Evolutionary conservation across 2,113 vertebrate genomes (phyloP), one percentile per base, ranked within the genome.

Genomic region (Onychostruthus taczanowskii): DNA sequence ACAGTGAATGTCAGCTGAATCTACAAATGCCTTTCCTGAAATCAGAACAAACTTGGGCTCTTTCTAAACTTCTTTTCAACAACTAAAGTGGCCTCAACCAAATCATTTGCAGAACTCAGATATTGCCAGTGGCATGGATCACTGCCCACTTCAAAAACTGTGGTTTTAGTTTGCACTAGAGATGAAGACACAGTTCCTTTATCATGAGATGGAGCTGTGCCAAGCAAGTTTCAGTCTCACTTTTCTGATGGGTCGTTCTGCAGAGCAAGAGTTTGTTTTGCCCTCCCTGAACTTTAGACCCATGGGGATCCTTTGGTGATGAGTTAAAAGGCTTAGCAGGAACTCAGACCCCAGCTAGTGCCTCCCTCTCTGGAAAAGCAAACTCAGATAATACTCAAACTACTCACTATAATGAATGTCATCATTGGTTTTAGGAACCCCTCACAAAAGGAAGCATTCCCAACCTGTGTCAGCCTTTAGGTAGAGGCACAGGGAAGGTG

Each of bases 131-230:
- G 26, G 30, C 35, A 16, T 6, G 7, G 15, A 44, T 49, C 5
- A 3, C 50, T 63, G 30, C 35, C 28, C 33, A 50, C 15, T 37
- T 70, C 50, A 62, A 11, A 63, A 77, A 23, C 8, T 67, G 15
- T 72, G 44, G 13, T 23, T 86, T 70, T 49, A 49, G 64, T 64
- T 68, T 37, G 15, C 43, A 11, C 39, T 67, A 12, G 21, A 68
- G 52, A 37, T 47, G 44, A 8, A 4, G 6, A 5, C 0, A 0
- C 8, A 63, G 13, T 15, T 77, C 33, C 43, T 31, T 24, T 69
- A 6, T 62, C 16, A 58, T 19, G 39, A 90, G 26, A 66, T 39
- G 31, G 10, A 37, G 14, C 10, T 77, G 28, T 53, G 37, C 22
- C 50, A 56, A 24, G 23, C 20, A 39, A 3, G 15, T 66, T 93